Base-by-base conservation (phyloP, 2,888 invertebrate species). In the Hipparchia sbordonii region DNA sequence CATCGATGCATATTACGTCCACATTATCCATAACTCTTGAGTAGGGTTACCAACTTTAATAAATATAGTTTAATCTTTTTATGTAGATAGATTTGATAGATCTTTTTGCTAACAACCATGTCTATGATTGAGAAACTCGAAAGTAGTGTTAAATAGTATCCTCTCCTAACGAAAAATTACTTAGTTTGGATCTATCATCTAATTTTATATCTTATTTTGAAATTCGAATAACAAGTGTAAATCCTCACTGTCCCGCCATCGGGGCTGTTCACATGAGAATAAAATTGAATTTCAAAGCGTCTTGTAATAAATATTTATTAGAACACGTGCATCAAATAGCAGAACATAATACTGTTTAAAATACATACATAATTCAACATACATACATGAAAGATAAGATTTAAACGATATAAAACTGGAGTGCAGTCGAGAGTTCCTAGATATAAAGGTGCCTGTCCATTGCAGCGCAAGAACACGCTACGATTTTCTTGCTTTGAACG, bases 291-390 rank as follows among this genome's bases (percentile, higher is more conserved):
- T 76, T 74, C 70, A 74, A 76, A 72, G 63, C 65, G 68, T 63
- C 70, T 71, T 70, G 56, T 71, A 12, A 75, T 75, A 76, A 75
- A 76, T 75, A 75, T 76, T 75, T 75, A 76, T 75, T 33, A 72
- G 75, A 23, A 73, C 76, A 76, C 75, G 73, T 76, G 76, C 70
- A 67, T 48, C 45, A 61, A 46, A 12, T 61, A n/a, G 45, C 61
- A 59, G 45, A 48, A 61, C 45, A 60, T n/a, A 46, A 59, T 54
- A 13, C 13, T 10, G 51, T n/a, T 56, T 61, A 48, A 59, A 13
- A 6, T 66, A 59, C 56, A 63, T 57, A 70, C 23, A 61, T 74
- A 63, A 54, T 59, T 71, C 9, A 33, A 13, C 12, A 13, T 62
- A 46, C n/a, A 62, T 56, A n/a, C 2, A 0, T 13, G 7, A 6